A percentile compares a stretch with the other conserved stretches of the same genome.
phyloP scores from a whole-genome alignment of 1,140 invertebrate species.

The Nephotettix cincticeps region DNA sequence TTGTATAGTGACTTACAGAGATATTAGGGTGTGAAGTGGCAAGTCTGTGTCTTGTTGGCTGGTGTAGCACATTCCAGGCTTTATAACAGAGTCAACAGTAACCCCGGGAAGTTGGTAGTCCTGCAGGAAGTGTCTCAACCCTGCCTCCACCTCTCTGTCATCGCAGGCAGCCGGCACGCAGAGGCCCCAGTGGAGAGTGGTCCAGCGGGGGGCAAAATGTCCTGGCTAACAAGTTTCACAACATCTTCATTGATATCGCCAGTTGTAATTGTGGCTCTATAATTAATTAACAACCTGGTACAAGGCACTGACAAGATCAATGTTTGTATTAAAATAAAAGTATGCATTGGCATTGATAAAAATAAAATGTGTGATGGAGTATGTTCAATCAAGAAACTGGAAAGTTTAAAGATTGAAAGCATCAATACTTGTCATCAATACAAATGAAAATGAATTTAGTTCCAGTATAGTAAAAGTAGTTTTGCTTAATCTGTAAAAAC shows the following conservation, averaged over 20 bases:
- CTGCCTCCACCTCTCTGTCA: constrained; percentile 55
- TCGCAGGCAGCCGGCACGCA: constrained; percentile 64
- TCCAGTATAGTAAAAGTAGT: too few species aligned
- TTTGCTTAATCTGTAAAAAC: background rate
- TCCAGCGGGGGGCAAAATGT: constrained; percentile 67
- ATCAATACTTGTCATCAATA: background rate
- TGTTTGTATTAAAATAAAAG: too few species aligned
- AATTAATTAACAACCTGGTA: too few species aligned
- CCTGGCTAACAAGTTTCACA: constrained; percentile 56
- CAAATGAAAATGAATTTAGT: too few species aligned
- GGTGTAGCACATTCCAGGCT: constrained; percentile 56
- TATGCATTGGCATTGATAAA: too few species aligned
- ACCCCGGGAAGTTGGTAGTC: constrained; percentile 56
- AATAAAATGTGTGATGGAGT: too few species aligned
- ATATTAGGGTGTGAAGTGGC: background rate
- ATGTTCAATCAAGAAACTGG: too few species aligned
- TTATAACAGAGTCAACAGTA: constrained; percentile 43
- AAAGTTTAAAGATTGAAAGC: too few species aligned
- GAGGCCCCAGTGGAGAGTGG: constrained; percentile 64
- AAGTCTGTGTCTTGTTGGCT: constrained; percentile 27
- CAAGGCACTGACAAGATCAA: too few species aligned
- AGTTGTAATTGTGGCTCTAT: too few species aligned
- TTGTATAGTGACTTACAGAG: constrained; percentile 24
- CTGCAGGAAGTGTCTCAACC: constrained; percentile 55
- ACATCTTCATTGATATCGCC: background rate